Base-by-base conservation (phyloP, 2,888 invertebrate genomes). In the Synanthedon tipuliformis region DNA sequence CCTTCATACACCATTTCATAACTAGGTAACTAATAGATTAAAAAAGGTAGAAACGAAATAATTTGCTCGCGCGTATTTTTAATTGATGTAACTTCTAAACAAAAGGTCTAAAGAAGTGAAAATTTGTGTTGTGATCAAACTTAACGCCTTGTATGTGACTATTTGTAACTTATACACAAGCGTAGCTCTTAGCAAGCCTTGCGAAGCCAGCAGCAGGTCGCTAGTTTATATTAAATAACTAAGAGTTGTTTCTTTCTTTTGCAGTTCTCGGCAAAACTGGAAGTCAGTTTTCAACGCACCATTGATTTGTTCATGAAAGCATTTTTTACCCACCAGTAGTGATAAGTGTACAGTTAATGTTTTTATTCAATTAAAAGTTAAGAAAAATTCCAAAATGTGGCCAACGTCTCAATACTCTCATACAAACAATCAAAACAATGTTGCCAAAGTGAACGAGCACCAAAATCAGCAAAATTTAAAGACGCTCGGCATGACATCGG, bases 401-500 rank as follows among this genome's bases (percentile, higher is more conserved):
- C 88, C 89, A 0, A 77, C 88, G 40, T 77, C 86, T 13, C 88
- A 88, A 64, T 88, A 88, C 64, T 81, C 82, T 0, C 88, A 83
- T 62, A 78, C 73, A 48, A 87, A 82, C 61, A 71, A 67, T 49
- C 75, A 71, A 41, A 75, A 69, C 53, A 68, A 59, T 51, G 56
- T 64, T 3, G 57, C 57, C 50, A 82, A 82, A 65, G 60, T 69
- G 10, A 88, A 86, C 66, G 81, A 83, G 40, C 81, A 88, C 48
- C 85, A 89, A 58, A 89, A 86, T 61, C 89, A 89, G 59, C 89
- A 89, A 65, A 90, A 90, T 64, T 75, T 90, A 59, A 89, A 89
- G 64, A 93, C 93, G 7, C 71, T 94, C 70, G 98, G 98, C 54
- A 96, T 98, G 92, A 98, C 98, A 7, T 96, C 97, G 18, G 97